A percentile compares a stretch with the other conserved stretches of the same genome.
Evolutionary conservation across 2,888 invertebrate species (phyloP).

Genomic region (Rhagophthalmus giganteus): DNA sequence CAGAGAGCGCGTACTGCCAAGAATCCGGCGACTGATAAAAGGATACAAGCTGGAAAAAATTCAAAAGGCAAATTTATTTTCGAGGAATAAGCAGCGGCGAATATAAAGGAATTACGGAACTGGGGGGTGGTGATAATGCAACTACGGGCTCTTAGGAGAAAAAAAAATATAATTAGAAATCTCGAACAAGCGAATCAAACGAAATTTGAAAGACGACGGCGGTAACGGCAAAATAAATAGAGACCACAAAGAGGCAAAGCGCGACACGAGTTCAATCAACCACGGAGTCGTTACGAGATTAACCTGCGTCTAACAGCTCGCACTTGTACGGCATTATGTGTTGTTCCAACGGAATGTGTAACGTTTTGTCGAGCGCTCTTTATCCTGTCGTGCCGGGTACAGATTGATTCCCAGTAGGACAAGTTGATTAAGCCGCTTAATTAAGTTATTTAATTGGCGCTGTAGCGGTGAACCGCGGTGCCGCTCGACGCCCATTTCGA

Average conservation of each 20-base stretch:
- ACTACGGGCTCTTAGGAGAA: slow-evolving; percentile 47
- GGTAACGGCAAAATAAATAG: slow-evolving; percentile 28
- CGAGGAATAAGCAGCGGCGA: slow-evolving; percentile 37
- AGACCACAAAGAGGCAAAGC: slow-evolving; percentile 29
- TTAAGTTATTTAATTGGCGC: slow-evolving; percentile 62
- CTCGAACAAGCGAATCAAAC: slow-evolving; percentile 48
- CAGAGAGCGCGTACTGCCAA: slow-evolving; percentile 30
- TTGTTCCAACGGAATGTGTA: slow-evolving; percentile 40
- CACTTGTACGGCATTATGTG: slow-evolving; percentile 35
- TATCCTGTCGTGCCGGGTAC: slow-evolving; percentile 42
- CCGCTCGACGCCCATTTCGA: slow-evolving; percentile 6
- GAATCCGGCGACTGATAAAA: slow-evolving; percentile 44
- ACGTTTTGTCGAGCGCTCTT: slow-evolving; percentile 42
- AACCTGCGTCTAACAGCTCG: slow-evolving; percentile 36
- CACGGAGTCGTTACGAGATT: slow-evolving; percentile 37
- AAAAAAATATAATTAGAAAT: slow-evolving; percentile 53
- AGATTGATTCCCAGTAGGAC: slow-evolving; percentile 57
- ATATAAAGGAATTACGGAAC: slow-evolving; percentile 46
- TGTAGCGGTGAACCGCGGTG: slow-evolving; percentile 46
- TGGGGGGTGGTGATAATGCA: slow-evolving; percentile 51
- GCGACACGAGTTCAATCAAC: slow-evolving; percentile 38
- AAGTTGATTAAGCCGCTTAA: slow-evolving; percentile 62
- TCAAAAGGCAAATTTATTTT: slow-evolving; percentile 52
- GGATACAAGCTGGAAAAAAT: slow-evolving; percentile 51
- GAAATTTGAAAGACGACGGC: slow-evolving; percentile 36